Percentiles rank a stretch among this genome's conserved stretches.
phyloP scores from a whole-genome alignment of 2,113 vertebrate species.

The Amblyopsis rosae region DNA sequence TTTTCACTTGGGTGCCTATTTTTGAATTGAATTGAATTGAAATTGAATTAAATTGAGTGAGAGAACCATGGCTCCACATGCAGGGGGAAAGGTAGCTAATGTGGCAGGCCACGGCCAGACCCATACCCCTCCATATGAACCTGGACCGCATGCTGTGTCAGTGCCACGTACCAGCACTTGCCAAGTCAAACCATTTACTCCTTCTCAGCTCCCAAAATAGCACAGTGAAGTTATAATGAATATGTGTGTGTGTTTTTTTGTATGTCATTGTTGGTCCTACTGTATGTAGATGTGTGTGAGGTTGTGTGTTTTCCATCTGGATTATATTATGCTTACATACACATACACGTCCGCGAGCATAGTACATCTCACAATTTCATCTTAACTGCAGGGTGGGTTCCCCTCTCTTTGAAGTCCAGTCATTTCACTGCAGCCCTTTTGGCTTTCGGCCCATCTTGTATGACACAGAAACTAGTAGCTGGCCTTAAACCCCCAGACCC shows the following conservation, averaged over 20 bases:
- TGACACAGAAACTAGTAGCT: slow-evolving; percentile 61
- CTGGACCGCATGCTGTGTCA: slow-evolving; percentile 26
- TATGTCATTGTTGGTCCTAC: no score
- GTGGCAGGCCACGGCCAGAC: no score
- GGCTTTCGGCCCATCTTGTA: slow-evolving; percentile 43
- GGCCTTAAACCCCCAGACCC: slow-evolving; percentile 59
- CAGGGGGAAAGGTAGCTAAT: no score
- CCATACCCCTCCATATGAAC: slow-evolving; percentile 43
- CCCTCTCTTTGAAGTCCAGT: slow-evolving; percentile 35
- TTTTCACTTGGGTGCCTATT: no score
- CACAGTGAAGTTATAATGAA: slow-evolving; percentile 15
- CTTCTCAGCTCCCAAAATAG: slow-evolving; percentile 59
- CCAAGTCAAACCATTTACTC: slow-evolving; percentile 58
- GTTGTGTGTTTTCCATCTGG: slow-evolving; percentile 48
- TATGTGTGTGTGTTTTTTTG: neutral
- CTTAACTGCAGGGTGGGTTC: slow-evolving; percentile 51
- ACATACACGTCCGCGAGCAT: slow-evolving; percentile 23
- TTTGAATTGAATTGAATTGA: no score
- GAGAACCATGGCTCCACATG: no score
- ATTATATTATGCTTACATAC: slow-evolving; percentile 14
- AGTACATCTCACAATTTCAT: slow-evolving; percentile 42
- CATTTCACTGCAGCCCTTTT: slow-evolving; percentile 24
- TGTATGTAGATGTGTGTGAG: slow-evolving; percentile 37
- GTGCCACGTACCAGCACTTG: slow-evolving; percentile 52
- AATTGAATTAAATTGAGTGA: no score